Conservation (phyloP, 2,797 vertebrate genomes). For the Acanthiza pusilla region DNA sequence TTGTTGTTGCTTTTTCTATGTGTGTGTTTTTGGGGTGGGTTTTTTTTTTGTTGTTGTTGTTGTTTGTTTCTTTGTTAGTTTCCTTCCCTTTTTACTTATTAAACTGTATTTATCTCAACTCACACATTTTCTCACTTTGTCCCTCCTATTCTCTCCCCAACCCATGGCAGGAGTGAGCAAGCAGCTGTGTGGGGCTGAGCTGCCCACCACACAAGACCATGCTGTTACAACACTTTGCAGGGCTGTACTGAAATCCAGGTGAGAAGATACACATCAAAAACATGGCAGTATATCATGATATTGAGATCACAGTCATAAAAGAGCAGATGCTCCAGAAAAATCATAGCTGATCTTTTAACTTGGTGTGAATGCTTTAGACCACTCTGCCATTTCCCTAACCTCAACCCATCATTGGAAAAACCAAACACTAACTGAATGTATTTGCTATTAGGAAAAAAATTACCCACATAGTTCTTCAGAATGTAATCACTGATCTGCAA, state of each 20-base stretch:
- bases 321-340: background rate
- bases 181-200: background rate
- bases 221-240: background rate
- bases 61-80: background rate
- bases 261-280: background rate
- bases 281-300: background rate
- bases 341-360: background rate
- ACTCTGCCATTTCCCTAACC: background rate
- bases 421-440: background rate
- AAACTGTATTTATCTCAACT: background rate
- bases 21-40: background rate
- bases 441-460: background rate
- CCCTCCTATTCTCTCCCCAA: background rate
- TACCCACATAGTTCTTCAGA: background rate
- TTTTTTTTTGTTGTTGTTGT: fast-evolving
- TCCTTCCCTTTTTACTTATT: background rate
- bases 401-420: background rate
- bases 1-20: too few species aligned
- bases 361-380: background rate
- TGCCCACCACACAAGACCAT: background rate
- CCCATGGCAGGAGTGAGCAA: background rate
- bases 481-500: background rate
- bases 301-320: background rate
- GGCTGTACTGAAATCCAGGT: background rate
- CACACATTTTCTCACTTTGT: background rate